These are phyloP conservation scores for Macrocentrus cingulum DNA, from an alignment of 1,140 invertebrate genomes.

Conservation along the genomic window DNA sequence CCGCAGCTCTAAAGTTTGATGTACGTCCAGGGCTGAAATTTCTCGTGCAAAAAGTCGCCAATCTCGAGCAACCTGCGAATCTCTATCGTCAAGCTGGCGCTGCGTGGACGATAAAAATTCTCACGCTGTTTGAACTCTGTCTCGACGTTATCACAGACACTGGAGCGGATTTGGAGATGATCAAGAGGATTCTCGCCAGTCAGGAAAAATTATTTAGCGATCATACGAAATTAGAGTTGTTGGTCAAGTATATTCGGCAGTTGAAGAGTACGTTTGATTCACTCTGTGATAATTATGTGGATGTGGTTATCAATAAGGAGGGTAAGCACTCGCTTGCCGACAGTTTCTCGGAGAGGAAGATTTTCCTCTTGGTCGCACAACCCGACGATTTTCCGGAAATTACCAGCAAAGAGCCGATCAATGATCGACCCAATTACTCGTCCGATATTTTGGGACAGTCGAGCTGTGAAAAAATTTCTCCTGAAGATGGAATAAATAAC, in stretches of 20 bases:
- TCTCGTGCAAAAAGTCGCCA: slow-evolving; percentile 88
- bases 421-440: slow-evolving; percentile 19
- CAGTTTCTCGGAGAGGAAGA: slow-evolving; percentile 63
- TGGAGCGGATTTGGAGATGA: slow-evolving; percentile 64
- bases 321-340: slow-evolving; percentile 63
- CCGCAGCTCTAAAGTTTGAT: slow-evolving; percentile 82
- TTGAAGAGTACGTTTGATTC: slow-evolving; percentile 60
- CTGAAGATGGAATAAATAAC: not conserved
- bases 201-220: slow-evolving; percentile 12
- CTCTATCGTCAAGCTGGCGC: slow-evolving; percentile 90
- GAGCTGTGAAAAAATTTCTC: not conserved
- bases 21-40: slow-evolving; percentile 88
- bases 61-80: slow-evolving; percentile 85
- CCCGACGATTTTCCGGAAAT: slow-evolving; percentile 65
- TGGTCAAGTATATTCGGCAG: slow-evolving; percentile 43
- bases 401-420: slow-evolving; percentile 39
- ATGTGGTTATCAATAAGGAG: slow-evolving; percentile 63
- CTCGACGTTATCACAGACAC: slow-evolving; percentile 55
- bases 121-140: slow-evolving; percentile 77
- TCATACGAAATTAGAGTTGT: not conserved
- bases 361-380: slow-evolving; percentile 67
- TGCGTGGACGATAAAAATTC: slow-evolving; percentile 87
- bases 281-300: slow-evolving; percentile 66
- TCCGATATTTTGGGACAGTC: not conserved
- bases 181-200: slow-evolving; percentile 61